Percentiles rank a stretch among this genome's conserved stretches.
These are phyloP conservation scores for Zaprionus tsacasi DNA, from an alignment of 1,140 invertebrate genomes.

Conservation along the genomic window DNA sequence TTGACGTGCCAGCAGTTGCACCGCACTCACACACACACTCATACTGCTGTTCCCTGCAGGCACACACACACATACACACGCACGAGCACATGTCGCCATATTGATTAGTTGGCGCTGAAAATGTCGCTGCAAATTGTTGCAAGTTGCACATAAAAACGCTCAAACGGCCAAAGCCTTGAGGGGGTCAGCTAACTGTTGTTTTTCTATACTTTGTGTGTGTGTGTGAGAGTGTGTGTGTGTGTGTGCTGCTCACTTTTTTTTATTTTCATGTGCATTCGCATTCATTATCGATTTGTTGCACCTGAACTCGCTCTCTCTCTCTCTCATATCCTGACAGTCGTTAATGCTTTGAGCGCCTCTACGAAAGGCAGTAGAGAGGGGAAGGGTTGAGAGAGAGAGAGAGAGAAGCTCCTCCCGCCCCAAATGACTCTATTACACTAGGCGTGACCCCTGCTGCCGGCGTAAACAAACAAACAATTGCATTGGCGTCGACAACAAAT, in stretches of 20 bases:
- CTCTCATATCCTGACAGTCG: constrained; percentile 37
- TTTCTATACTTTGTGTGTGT: constrained; percentile 35
- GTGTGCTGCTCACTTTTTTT: constrained; percentile 46
- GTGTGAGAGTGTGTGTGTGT: constrained; percentile 35
- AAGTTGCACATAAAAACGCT: constrained; percentile 54
- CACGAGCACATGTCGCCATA: constrained; percentile 57
- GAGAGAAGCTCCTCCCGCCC: neutral
- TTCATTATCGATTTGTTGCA: constrained; percentile 74
- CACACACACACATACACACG: neutral
- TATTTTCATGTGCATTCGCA: constrained; percentile 38
- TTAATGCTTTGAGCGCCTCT: constrained; percentile 69
- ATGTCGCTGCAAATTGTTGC: constrained; percentile 76
- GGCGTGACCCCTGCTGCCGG: constrained; percentile 16
- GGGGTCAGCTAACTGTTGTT: constrained; percentile 39
- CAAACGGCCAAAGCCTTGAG: constrained; percentile 25
- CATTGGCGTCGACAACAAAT: constrained; percentile 59
- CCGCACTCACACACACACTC: neutral
- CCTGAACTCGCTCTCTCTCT: neutral
- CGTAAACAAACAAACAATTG: constrained; percentile 52
- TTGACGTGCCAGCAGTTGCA: constrained; percentile 54
- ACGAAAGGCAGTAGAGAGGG: too few relatives aligned
- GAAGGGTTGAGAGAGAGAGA: too few relatives aligned
- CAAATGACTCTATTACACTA: constrained; percentile 77
- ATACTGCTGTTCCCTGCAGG: too few relatives aligned
- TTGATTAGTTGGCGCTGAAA: constrained; percentile 80